These are phyloP conservation scores for Gonatopus flavifemur DNA, from an alignment of 1,140 invertebrate species.

Conservation along the genomic window DNA sequence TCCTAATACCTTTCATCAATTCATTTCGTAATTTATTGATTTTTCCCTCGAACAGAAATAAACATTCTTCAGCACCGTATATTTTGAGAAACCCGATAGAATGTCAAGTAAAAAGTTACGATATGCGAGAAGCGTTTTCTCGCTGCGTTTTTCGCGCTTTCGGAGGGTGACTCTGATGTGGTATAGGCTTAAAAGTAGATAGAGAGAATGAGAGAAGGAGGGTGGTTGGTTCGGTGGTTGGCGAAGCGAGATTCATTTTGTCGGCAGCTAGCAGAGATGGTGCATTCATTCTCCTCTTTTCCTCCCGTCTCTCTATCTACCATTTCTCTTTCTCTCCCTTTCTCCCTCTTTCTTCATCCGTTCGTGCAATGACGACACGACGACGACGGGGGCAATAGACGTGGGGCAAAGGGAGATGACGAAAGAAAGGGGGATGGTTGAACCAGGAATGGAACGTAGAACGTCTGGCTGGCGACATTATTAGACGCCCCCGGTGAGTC, in stretches of 20 bases:
- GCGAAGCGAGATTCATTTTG: constrained; percentile 56
- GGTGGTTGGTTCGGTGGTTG: constrained; percentile 32
- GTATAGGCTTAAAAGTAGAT: neutral
- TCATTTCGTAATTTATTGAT: too few species aligned
- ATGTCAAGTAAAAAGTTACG: too few species aligned
- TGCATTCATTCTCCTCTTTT: constrained; percentile 14
- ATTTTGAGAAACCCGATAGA: too few species aligned
- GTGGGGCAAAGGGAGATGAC: constrained; percentile 25
- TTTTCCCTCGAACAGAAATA: too few species aligned
- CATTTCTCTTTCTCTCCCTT: constrained; percentile 8
- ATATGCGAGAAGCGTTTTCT: constrained; percentile 36
- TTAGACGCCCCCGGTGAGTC: constrained; percentile 56
- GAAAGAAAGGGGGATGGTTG: constrained; percentile 20
- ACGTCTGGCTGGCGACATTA: constrained; percentile 59
- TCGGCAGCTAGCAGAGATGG: constrained; percentile 48
- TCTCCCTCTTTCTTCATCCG: neutral
- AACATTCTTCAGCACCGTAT: too few species aligned
- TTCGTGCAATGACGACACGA: constrained; percentile 19
- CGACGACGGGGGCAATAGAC: too few species aligned
- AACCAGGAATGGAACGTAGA: constrained; percentile 40
- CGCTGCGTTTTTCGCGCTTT: constrained; percentile 33
- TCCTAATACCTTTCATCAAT: too few species aligned
- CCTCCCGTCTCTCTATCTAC: neutral
- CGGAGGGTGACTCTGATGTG: constrained; percentile 7
- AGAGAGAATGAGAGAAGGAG: constrained; percentile 14